Conservation (phyloP, 1,140 invertebrate genomes). For the Plectus sambesii region DNA sequence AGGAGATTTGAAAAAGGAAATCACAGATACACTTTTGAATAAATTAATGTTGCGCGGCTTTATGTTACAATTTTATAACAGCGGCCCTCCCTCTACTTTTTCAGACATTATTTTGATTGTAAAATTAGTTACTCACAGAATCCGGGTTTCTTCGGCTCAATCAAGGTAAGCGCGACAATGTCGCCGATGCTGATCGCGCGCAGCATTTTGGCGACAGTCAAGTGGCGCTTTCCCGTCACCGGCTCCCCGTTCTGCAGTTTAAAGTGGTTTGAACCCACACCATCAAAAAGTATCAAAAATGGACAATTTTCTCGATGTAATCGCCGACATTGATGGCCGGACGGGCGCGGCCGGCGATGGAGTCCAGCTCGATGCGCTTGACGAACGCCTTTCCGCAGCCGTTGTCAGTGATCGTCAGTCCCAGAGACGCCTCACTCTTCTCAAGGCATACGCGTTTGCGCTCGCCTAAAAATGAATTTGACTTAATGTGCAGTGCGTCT, state of each 20-base stretch:
- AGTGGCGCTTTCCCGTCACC: constrained; percentile 81
- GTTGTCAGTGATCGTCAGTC: constrained; percentile 93
- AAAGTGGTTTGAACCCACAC: no score
- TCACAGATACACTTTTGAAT: no score
- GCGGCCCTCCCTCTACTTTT: no score
- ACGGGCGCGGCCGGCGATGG: constrained; percentile 61
- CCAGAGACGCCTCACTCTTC: no score
- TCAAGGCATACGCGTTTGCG: constrained; percentile 86
- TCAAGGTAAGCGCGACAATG: constrained; percentile 58
- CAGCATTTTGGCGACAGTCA: constrained; percentile 83
- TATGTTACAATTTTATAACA: no score
- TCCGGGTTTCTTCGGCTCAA: constrained; percentile 78
- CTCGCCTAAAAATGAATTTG: no score
- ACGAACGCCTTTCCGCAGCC: constrained; percentile 92
- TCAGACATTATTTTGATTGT: no score
- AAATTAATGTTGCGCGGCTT: no score
- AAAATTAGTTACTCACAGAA: no score
- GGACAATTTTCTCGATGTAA: constrained; percentile 90
- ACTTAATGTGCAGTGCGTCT: no score
- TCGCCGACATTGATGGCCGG: constrained; percentile 61
- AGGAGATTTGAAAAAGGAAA: no score
- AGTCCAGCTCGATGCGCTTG: constrained; percentile 85
- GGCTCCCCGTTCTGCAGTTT: constrained; percentile 66
- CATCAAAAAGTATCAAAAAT: no score
- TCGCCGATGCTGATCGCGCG: constrained; percentile 80